phyloP scores from a whole-genome alignment of 2,113 vertebrate species.

The Okapia johnstoni region DNA sequence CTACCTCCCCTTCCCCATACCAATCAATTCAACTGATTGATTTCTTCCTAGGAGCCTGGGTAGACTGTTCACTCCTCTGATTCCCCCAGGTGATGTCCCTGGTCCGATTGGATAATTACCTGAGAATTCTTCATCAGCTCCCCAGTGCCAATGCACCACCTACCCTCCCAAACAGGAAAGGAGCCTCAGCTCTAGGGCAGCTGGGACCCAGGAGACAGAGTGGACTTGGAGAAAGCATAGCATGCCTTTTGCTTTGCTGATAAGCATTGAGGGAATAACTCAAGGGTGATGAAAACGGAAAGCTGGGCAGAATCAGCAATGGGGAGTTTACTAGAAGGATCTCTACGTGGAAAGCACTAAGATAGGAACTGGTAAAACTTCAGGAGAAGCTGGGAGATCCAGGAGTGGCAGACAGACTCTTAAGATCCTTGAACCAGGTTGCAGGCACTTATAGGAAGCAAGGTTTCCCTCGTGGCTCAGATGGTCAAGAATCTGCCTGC shows the following conservation, averaged over 20 bases:
- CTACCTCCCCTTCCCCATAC: background rate
- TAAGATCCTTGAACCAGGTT: background rate
- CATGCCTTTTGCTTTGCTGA: background rate
- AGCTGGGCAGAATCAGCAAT: background rate
- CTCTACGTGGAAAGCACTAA: background rate
- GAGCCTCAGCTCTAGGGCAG: accelerated
- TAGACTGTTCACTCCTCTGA: background rate
- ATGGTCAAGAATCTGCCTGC: background rate
- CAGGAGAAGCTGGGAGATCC: background rate
- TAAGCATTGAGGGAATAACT: background rate
- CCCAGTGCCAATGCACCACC: too few species aligned
- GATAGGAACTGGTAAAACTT: background rate
- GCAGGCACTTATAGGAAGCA: background rate
- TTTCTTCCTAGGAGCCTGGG: background rate
- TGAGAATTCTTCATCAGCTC: background rate
- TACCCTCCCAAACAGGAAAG: background rate
- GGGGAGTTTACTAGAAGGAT: background rate
- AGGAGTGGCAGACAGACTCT: background rate
- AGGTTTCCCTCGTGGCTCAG: background rate
- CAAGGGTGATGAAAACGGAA: background rate
- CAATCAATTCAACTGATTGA: background rate
- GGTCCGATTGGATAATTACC: background rate
- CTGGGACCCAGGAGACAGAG: background rate
- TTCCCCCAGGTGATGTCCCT: background rate
- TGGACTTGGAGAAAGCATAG: background rate